Evolutionary conservation across 1,140 invertebrate genomes (phyloP), one percentile per base, ranked within the genome.

Genomic region (Conopomorpha cramerella): DNA sequence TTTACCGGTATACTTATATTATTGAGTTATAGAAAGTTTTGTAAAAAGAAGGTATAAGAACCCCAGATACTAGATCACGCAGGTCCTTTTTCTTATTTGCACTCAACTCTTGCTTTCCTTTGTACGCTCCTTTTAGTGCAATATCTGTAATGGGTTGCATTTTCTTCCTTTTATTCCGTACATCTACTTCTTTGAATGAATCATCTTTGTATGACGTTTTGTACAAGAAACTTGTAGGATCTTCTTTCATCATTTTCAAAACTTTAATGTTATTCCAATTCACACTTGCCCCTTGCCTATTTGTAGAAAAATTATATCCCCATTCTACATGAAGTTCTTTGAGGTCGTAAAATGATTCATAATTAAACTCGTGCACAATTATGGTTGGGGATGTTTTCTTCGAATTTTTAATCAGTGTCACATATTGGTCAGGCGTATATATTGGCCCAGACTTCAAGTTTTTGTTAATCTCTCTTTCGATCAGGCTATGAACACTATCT

Each of bases 401-500:
- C 12, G 50, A 39, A 26, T 27, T 43, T 43, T 34, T 36, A 14
- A 47, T n/a, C n/a, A n/a, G n/a, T n/a, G n/a, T n/a, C n/a, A n/a
- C n/a, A n/a, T n/a, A n/a, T n/a, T n/a, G n/a, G 12, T 54, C 44
- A 8, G 57, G 55, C 6, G 47, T 34, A 37, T 60, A 63, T 37
- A 71, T 63, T 17, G 53, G 40, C 3, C 53, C 51, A 12, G 45
- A 41, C 37, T 49, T 50, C 36, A 39, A 11, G 28, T 38, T 25
- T 36, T 45, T 50, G 46, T 53, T 66, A 26, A 60, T 49, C 36
- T 48, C 38, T 25, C 58, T 66, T 37, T 70, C 63, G 12, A 71
- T 72, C 0, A 59, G 26, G 6, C 52, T 54, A 40, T 72, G 70
- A 19, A n/a, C n/a, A n/a, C n/a, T n/a, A n/a, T n/a, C n/a, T n/a